Conservation (phyloP, 2,113 vertebrate species). For the Labrus mixtus region DNA sequence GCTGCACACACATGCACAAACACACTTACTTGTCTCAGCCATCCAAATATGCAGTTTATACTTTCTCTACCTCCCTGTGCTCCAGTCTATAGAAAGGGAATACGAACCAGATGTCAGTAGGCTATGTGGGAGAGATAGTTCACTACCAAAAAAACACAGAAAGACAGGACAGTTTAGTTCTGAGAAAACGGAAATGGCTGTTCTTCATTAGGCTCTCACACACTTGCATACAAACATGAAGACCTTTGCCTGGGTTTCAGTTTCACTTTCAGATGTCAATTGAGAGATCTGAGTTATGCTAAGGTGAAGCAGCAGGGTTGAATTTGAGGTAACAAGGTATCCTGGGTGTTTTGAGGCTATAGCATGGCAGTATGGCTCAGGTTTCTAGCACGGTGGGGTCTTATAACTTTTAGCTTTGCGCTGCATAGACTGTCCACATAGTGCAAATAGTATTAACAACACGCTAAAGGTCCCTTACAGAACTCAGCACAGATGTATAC, state of each 20-base stretch:
- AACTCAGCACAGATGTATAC: background rate
- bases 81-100: conserved; percentile 46
- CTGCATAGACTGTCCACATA: conserved; percentile 28
- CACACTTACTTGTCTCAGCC: background rate
- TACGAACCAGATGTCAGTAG: conserved; percentile 59
- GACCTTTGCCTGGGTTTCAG: conserved; percentile 35
- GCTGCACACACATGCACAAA: conserved; percentile 31
- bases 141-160: conserved; percentile 37
- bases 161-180: conserved; percentile 8
- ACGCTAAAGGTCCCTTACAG: conserved; percentile 33
- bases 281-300: conserved; percentile 29
- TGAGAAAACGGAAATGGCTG: conserved; percentile 45
- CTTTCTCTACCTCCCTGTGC: conserved; percentile 22
- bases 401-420: conserved; percentile 18
- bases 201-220: conserved; percentile 52
- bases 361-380: conserved; percentile 2
- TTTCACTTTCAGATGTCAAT: conserved; percentile 61
- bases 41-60: conserved; percentile 28
- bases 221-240: background rate
- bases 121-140: conserved; percentile 41
- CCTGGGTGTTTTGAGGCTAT: background rate
- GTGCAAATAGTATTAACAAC: conserved; percentile 4
- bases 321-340: conserved; percentile 30
- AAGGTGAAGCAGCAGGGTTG: background rate
- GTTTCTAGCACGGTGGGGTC: conserved; percentile 29